Evolutionary conservation across 2,797 vertebrate genomes (phyloP).

Genomic region (Spinus olivaceus): DNA sequence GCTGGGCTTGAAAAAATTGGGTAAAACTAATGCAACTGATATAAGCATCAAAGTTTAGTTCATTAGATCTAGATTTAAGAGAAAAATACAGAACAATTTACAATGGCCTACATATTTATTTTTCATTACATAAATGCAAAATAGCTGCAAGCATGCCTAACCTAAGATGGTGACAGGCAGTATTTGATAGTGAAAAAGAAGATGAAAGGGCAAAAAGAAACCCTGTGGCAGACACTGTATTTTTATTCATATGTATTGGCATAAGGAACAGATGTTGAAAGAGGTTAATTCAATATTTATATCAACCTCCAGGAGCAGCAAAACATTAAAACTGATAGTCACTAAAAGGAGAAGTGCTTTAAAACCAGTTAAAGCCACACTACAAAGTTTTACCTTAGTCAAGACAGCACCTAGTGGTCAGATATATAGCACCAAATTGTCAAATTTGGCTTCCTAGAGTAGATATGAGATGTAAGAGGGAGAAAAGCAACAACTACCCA

Average conservation of each 20-base stretch:
- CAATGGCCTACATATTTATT: background rate
- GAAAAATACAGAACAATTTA: background rate
- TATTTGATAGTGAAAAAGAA: background rate
- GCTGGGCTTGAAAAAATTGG: background rate
- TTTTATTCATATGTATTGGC: background rate
- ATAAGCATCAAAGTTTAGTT: background rate
- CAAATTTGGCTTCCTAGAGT: background rate
- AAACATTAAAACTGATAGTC: background rate
- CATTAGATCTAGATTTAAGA: background rate
- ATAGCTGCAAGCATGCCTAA: background rate
- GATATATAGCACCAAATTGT: background rate
- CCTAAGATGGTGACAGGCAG: background rate
- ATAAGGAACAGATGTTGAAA: background rate
- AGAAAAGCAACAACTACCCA: background rate
- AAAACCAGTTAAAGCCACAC: background rate
- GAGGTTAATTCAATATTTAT: conserved; percentile 18
- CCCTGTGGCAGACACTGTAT: background rate
- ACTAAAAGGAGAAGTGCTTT: background rate
- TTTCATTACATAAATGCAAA: background rate
- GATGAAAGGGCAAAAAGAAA: background rate
- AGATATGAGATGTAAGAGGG: background rate
- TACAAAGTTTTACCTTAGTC: background rate
- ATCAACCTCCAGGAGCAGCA: background rate
- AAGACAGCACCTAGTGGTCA: background rate
- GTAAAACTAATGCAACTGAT: background rate